Evolutionary conservation across 2,113 vertebrate genomes (phyloP).

Genomic region (Sinocyclocheilus anophthalmus): DNA sequence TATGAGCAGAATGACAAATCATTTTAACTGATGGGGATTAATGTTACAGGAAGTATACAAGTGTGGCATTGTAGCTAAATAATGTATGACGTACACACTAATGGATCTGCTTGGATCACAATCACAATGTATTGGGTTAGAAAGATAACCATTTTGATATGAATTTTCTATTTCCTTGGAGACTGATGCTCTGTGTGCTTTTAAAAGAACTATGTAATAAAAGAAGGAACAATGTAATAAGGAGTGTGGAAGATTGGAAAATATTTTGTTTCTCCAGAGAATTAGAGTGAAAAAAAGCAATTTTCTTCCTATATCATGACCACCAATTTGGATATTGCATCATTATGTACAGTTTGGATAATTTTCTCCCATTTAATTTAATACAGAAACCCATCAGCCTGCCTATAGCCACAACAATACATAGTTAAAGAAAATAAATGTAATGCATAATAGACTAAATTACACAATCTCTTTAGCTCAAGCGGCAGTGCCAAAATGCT

Average conservation of each 20-base stretch:
- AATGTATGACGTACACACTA: background rate
- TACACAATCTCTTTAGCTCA: background rate
- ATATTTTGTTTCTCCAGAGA: background rate
- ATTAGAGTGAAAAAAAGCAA: background rate
- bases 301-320: constrained; percentile 5
- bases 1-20: background rate
- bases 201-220: too few relatives aligned
- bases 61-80: background rate
- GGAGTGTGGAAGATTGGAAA: background rate
- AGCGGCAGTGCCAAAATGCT: background rate
- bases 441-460: background rate
- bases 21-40: background rate
- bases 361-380: constrained; percentile 18
- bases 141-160: background rate
- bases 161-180: background rate
- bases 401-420: background rate
- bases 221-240: background rate
- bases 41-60: background rate
- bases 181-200: background rate
- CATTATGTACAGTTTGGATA: background rate
- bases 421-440: background rate
- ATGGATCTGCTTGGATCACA: constrained; percentile 12
- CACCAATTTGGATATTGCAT: background rate
- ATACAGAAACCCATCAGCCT: background rate
- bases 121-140: background rate